Conservation (phyloP, 2,888 invertebrate species). For the Dasysyrphus albostriatus region DNA sequence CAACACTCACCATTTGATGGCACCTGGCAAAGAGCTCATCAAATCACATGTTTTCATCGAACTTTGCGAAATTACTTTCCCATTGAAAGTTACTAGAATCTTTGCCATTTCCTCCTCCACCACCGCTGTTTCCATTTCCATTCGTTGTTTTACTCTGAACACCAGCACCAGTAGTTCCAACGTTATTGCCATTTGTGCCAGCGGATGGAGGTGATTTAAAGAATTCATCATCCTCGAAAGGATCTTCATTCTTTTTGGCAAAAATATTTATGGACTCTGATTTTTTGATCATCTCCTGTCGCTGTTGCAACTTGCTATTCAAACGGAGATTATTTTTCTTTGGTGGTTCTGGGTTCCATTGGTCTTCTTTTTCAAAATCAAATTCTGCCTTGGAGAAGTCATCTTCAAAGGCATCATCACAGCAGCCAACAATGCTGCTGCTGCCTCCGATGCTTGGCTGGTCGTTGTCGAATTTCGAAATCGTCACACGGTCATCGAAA, state of each 20-base stretch:
- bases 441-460: slow-evolving; percentile 66
- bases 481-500: slow-evolving; percentile 90
- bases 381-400: slow-evolving; percentile 85
- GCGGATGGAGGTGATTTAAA: slow-evolving; percentile 85
- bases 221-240: slow-evolving; percentile 95
- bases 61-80: slow-evolving; percentile 84
- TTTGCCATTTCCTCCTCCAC: slow-evolving; percentile 15
- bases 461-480: slow-evolving; percentile 83
- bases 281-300: slow-evolving; percentile 90
- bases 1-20: slow-evolving; percentile 61
- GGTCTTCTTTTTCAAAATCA: slow-evolving; percentile 83
- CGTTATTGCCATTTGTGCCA: slow-evolving; percentile 27
- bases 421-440: slow-evolving; percentile 42
- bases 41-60: slow-evolving; percentile 84
- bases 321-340: slow-evolving; percentile 81
- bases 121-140: slow-evolving; percentile 36
- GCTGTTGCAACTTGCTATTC: slow-evolving; percentile 82
- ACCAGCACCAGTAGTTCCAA: slow-evolving; percentile 51
- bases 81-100: slow-evolving; percentile 80
- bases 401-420: slow-evolving; percentile 84
- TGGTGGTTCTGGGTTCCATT: slow-evolving; percentile 79
- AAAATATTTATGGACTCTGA: slow-evolving; percentile 96
- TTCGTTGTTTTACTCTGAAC: slow-evolving; percentile 60
- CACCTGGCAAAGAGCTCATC: slow-evolving; percentile 80
- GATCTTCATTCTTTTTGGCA: slow-evolving; percentile 93